These are phyloP conservation scores for Cordilura impudica DNA, from an alignment of 2,888 invertebrate species.

Conservation along the genomic window DNA sequence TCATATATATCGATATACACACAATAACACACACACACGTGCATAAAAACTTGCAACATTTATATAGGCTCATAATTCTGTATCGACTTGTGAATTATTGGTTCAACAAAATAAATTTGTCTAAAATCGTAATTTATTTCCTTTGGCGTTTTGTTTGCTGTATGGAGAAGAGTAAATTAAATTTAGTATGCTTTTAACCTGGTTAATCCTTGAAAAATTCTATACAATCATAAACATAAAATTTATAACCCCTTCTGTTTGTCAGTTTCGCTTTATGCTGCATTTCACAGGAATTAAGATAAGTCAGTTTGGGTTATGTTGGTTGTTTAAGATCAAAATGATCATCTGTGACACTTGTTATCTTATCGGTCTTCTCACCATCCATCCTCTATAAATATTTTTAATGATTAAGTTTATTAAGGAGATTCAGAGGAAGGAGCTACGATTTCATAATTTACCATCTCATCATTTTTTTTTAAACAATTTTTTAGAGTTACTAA, in stretches of 20 bases:
- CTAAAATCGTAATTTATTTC: conserved; percentile 42
- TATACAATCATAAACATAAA: conserved; percentile 20
- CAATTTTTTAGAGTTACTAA: not conserved
- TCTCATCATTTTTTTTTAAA: too few relatives aligned
- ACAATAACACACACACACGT: not conserved
- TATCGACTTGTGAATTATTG: conserved; percentile 56
- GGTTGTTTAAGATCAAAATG: not conserved
- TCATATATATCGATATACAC: conserved; percentile 6
- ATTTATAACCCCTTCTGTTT: not conserved
- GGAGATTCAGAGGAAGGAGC: not conserved
- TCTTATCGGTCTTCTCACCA: conserved; percentile 4
- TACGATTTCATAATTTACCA: not conserved
- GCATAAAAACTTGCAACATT: not conserved
- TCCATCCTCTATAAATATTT: conserved; percentile 7
- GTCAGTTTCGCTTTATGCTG: not conserved
- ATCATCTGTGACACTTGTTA: conserved; percentile 25
- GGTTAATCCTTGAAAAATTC: conserved; percentile 44
- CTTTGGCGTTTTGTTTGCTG: conserved; percentile 12
- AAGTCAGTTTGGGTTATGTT: not conserved
- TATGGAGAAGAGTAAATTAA: conserved; percentile 19
- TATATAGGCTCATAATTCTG: conserved; percentile 43
- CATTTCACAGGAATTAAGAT: conserved; percentile 1
- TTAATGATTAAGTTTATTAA: not conserved
- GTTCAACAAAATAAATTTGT: conserved; percentile 55
- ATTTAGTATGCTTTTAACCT: conserved; percentile 51